Evolutionary conservation across 2,888 invertebrate genomes (phyloP), one percentile per base, ranked within the genome.

Genomic region (Diloba caeruleocephala): DNA sequence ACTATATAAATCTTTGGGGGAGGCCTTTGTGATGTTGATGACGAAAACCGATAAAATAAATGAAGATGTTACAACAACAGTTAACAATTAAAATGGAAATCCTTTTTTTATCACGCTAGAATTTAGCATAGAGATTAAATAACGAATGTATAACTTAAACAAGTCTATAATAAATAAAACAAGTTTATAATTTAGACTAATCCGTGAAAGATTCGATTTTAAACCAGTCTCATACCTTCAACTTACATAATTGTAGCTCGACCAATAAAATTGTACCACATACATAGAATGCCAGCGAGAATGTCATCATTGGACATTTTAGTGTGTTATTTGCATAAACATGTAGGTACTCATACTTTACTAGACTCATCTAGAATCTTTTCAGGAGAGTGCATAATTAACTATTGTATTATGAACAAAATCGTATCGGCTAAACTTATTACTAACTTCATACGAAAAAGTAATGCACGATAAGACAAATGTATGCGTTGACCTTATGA

Each of bases 251-350:
- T 42, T 19, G 9, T 32, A 8, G 28, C 14, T 43, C 33, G 32
- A 49, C 73, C 76, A 71, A 75, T 79, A 28, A 53, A 48, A 52
- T 48, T 31, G 48, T 49, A 50, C 55, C 73, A 72, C 68, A 66
- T 55, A 38, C 29, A 0, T 19, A 6, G 5, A 7, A 13, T 29
- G 26, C n/a, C 14, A 19, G 1, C 14, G n/a, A 8, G 9, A 38
- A 45, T 28, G 38, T 10, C 14, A 23, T 43, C 21, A 21, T 21
- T 21, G 32, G 23, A n/a, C 13, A 42, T 42, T 59, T 46, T 37
- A 32, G 10, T 23, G 37, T n/a, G 9, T 3, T 21, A 33, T 10
- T 19, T 19, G 13, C 3, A 9, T n/a, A 33, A 19, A n/a, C 21
- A 21, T 21, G 21, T 21, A 21, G 21, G 21, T 21, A 21, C 21